Evolutionary conservation across 2,113 vertebrate genomes (phyloP).

Genomic region (Gambusia affinis): DNA sequence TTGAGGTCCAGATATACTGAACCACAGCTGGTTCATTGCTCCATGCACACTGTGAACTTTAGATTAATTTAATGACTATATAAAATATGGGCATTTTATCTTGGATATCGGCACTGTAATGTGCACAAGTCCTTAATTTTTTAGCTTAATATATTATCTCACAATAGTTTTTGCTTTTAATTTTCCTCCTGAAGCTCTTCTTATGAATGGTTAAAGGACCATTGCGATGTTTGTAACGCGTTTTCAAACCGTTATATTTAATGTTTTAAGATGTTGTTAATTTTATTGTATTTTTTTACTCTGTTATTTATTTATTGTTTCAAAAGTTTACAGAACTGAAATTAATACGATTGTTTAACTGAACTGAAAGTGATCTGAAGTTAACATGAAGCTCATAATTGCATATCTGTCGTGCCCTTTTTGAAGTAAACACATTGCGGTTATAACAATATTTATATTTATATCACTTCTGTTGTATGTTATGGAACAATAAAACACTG

Average conservation of each 20-base stretch:
- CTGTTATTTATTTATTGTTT: not conserved
- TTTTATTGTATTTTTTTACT: not conserved
- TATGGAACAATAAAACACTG: conserved; percentile 72
- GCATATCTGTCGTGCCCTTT: conserved; percentile 61
- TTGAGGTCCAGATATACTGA: not conserved
- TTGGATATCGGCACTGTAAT: conserved; percentile 25
- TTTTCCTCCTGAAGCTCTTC: not conserved
- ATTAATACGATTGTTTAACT: conserved; percentile 7
- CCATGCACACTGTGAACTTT: conserved; percentile 67
- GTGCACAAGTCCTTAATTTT: conserved; percentile 21
- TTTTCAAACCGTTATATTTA: not conserved
- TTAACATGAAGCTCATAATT: conserved; percentile 41
- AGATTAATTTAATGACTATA: conserved; percentile 25
- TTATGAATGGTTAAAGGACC: conserved; percentile 14
- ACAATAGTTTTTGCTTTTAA: conserved; percentile 10
- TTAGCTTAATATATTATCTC: conserved; percentile 27
- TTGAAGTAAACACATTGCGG: conserved; percentile 56
- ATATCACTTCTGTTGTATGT: conserved; percentile 75
- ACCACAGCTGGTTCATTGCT: conserved; percentile 41
- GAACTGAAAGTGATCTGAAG: conserved; percentile 39
- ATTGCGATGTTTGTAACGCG: conserved; percentile 11
- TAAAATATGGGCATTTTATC: conserved; percentile 18
- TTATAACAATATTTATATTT: conserved; percentile 72
- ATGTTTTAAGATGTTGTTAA: not conserved
- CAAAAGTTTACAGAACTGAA: not conserved